Conservation (phyloP, 2,888 invertebrate genomes). For the Vanessa cardui region DNA sequence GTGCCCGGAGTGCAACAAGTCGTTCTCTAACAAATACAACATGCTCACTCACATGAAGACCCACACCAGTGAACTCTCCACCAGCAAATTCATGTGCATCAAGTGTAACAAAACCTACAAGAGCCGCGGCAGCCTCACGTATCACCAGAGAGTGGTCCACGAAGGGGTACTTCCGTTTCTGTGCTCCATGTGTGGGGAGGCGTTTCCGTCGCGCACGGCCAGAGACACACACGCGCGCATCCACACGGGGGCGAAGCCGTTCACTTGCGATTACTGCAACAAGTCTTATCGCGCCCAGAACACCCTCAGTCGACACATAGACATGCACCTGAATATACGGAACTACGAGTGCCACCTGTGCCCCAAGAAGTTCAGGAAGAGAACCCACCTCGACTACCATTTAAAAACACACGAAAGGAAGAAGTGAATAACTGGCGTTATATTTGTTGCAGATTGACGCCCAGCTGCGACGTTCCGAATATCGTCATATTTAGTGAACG, state of each 20-base stretch:
- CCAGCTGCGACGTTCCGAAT: conserved; percentile 35
- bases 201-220: conserved; percentile 68
- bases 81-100: conserved; percentile 56
- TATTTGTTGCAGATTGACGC: conserved; percentile 68
- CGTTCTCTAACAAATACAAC: conserved; percentile 76
- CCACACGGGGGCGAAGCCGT: conserved; percentile 76
- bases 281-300: conserved; percentile 61
- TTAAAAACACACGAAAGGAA: conserved; percentile 57
- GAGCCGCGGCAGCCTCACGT: conserved; percentile 66
- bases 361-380: conserved; percentile 61
- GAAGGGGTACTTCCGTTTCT: conserved; percentile 65
- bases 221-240: conserved; percentile 68
- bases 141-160: conserved; percentile 70
- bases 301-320: conserved; percentile 59
- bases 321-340: conserved; percentile 60
- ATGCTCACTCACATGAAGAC: conserved; percentile 71
- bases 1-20: conserved; percentile 76
- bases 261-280: conserved; percentile 68
- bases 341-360: conserved; percentile 62
- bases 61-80: conserved; percentile 52
- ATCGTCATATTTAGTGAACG: not conserved
- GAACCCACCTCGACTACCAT: conserved; percentile 67
- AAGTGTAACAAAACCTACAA: conserved; percentile 73
- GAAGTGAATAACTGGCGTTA: conserved; percentile 53
- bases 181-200: conserved; percentile 74